Evolutionary conservation across 2,888 invertebrate species (phyloP).

Genomic region (Microdon myrmicae): DNA sequence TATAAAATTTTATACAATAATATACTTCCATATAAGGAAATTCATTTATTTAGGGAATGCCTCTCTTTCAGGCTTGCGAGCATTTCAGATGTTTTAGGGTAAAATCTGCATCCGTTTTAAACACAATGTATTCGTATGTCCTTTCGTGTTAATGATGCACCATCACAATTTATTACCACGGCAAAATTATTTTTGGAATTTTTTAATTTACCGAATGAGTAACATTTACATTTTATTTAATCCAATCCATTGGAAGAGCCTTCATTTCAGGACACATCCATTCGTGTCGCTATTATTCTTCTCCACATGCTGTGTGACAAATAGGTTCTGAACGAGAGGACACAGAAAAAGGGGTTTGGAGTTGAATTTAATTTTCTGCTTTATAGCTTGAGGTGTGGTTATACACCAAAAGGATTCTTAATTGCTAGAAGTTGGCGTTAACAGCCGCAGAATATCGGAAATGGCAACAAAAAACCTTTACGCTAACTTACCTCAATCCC

Average conservation of each 20-base stretch:
- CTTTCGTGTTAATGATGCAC: constrained; percentile 46
- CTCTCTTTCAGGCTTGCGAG: too few species aligned
- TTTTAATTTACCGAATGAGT: constrained; percentile 49
- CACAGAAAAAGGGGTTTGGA: constrained; percentile 26
- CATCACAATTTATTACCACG: constrained; percentile 46
- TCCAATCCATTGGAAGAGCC: constrained; percentile 38
- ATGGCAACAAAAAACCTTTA: constrained; percentile 10
- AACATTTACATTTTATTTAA: constrained; percentile 49
- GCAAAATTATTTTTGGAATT: constrained; percentile 49
- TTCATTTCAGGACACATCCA: not conserved
- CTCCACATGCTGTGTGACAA: constrained; percentile 2
- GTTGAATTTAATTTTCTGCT: constrained; percentile 38
- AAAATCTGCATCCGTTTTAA: too few species aligned
- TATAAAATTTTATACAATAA: too few species aligned
- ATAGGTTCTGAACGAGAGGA: constrained; percentile 5
- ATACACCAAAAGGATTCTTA: constrained; percentile 28
- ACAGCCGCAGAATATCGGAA: constrained; percentile 14
- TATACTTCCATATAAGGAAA: too few species aligned
- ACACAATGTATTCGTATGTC: constrained; percentile 35
- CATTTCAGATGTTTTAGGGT: too few species aligned
- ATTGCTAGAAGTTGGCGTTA: constrained; percentile 29
- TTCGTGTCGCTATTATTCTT: not conserved
- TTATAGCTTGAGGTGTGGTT: constrained; percentile 42
- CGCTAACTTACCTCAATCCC: not conserved
- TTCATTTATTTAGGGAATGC: too few species aligned